Evolutionary conservation across 2,113 vertebrate species (phyloP).

Genomic region (Parus major): DNA sequence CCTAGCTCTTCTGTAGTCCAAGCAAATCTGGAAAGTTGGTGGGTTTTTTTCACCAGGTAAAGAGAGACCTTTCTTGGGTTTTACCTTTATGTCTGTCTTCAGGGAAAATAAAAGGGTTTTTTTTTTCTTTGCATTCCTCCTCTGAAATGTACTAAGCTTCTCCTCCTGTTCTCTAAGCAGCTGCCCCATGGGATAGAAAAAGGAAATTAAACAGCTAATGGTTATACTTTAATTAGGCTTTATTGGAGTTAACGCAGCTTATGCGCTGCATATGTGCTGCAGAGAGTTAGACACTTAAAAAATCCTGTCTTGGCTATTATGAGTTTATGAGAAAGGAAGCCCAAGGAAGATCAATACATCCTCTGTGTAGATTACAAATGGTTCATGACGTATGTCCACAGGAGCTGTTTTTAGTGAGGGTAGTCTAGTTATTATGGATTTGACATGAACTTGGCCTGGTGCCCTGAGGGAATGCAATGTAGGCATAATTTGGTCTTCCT

Average conservation of each 20-base stretch:
- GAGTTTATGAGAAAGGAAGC: conserved; percentile 98
- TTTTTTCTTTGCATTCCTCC: neutral
- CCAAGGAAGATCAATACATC: conserved; percentile 91
- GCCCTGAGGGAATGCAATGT: conserved; percentile 90
- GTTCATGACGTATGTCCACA: conserved; percentile 88
- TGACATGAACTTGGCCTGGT: conserved; percentile 93
- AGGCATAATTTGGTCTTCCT: conserved; percentile 98
- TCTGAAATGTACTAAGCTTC: neutral
- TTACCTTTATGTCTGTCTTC: neutral
- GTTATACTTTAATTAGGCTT: conserved; percentile 78
- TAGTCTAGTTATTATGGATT: conserved; percentile 93
- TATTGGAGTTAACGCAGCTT: conserved; percentile 79
- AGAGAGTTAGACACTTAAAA: conserved; percentile 37
- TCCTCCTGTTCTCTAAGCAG: conserved; percentile 28
- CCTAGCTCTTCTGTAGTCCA: neutral
- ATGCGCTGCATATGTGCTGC: conserved; percentile 42
- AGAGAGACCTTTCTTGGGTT: neutral
- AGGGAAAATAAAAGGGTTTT: neutral
- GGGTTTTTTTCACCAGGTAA: neutral
- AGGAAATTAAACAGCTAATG: conserved; percentile 48
- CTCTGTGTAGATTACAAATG: conserved; percentile 91
- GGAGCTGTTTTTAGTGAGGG: conserved; percentile 88
- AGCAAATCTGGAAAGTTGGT: neutral
- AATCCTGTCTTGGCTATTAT: conserved; percentile 76
- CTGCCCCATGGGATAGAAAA: conserved; percentile 57